Conservation (phyloP, 2,888 invertebrate genomes). For the Dolomedes plantarius region DNA sequence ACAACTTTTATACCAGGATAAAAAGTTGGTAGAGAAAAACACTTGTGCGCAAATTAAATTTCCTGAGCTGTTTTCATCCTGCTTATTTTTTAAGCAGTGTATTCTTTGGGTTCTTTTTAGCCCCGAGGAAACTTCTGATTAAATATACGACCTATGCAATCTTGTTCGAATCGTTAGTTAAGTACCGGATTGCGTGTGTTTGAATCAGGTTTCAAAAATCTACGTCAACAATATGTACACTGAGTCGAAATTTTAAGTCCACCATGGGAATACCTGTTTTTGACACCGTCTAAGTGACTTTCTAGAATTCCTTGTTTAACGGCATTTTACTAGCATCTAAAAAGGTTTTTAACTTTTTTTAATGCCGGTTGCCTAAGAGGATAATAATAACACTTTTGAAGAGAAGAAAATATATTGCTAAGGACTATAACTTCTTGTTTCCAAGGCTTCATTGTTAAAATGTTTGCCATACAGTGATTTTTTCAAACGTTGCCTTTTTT, state of each 20-base stretch:
- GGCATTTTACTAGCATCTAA: no score
- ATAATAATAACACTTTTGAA: no score
- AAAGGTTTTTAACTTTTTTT: no score
- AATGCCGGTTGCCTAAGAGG: no score
- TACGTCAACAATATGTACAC: background rate
- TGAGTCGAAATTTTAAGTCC: background rate
- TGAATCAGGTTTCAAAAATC: background rate
- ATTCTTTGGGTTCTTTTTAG: background rate
- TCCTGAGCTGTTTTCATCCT: background rate
- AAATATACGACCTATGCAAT: slow-evolving; percentile 20
- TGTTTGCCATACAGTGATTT: no score
- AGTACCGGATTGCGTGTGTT: slow-evolving; percentile 7
- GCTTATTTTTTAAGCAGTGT: slow-evolving; percentile 16
- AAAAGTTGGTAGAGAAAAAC: slow-evolving; percentile 26
- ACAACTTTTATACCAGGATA: slow-evolving; percentile 6
- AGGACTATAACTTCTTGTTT: no score
- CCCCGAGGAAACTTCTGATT: slow-evolving; percentile 19
- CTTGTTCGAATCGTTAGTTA: slow-evolving; percentile 16
- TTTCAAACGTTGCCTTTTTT: no score
- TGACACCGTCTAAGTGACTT: slow-evolving; percentile 13
- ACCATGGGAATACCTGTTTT: slow-evolving; percentile 3
- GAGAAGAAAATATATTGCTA: no score
- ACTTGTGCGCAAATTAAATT: slow-evolving; percentile 17
- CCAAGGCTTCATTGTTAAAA: no score
- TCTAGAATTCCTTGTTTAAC: no score